A percentile compares a stretch with the other conserved stretches of the same genome.
Evolutionary conservation across 2,113 vertebrate genomes (phyloP).

Genomic region (Scalopus aquaticus): DNA sequence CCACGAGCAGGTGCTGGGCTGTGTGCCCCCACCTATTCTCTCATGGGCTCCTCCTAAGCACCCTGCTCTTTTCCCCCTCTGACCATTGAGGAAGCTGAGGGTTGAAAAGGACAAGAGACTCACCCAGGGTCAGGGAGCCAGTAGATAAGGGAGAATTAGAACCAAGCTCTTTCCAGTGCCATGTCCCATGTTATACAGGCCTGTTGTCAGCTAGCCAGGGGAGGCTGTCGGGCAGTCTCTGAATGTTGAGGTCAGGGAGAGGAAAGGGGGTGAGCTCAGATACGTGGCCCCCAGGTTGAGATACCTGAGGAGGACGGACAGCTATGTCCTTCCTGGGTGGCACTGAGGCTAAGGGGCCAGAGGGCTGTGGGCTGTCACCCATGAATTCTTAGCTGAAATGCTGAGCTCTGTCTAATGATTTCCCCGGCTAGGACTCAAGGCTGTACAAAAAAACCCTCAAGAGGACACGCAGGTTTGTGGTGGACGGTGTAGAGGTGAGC

Average conservation of each 20-base stretch:
- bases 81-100: background rate
- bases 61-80: background rate
- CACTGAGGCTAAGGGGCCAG: background rate
- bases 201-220: background rate
- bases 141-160: background rate
- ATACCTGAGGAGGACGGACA: background rate
- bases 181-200: rapidly evolving
- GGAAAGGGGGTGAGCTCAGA: background rate
- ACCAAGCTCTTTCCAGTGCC: background rate
- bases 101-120: background rate
- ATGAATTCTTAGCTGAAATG: background rate
- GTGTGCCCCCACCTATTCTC: rapidly evolving
- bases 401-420: background rate
- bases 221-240: background rate
- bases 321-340: background rate
- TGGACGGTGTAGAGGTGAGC: slow-evolving; percentile 96
- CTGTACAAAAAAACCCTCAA: slow-evolving; percentile 94
- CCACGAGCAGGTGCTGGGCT: background rate
- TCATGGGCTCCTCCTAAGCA: background rate
- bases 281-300: background rate
- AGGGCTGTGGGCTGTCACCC: background rate
- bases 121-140: background rate
- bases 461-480: slow-evolving; percentile 94
- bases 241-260: background rate
- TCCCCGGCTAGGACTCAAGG: slow-evolving; percentile 83